Base-by-base conservation (phyloP, 2,888 invertebrate species). In the Stenoptilia bipunctidactyla region DNA sequence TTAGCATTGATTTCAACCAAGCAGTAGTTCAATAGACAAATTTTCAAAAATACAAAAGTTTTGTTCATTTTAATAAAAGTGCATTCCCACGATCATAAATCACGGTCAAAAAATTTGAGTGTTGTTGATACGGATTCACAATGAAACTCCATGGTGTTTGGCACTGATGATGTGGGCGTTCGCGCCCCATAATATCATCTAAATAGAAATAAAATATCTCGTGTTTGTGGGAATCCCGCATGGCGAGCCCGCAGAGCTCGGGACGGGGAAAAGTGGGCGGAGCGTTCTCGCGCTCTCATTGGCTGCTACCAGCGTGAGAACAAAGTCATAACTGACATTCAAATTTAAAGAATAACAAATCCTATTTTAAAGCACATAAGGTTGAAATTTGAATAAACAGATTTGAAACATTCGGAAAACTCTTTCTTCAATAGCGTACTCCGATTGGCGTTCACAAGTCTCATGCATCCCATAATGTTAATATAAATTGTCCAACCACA, bases 401-500 rank as follows among this genome's bases (percentile, higher is more conserved):
- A 42, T 38, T 38, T 13, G 46, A 38, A 13, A 43, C 40, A 43
- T 38, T 42, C 43, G 43, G 49, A 50, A 58, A 48, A 36, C 67
- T 52, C 72, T 47, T 69, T 20, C 3, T 5, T 3, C 20, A 5
- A 5, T 61, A 51, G 55, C 53, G 66, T 55, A 56, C 58, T 56
- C 58, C 57, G 70, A 80, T 82, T 80, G 82, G 80, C 56, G 62
- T 61, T 38, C 48, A 57, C 47, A 48, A 51, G 47, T 52, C 51
- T 63, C 55, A 55, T 53, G 53, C 54, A 54, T 53, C 64, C 66
- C 72, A 77, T 80, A 79, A 83, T 84, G 73, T 74, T 77, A 84
- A 83, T 85, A 85, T 85, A 85, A 84, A 84, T 84, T 84, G 85
- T 76, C 84, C 83, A 84, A 85, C 84, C 79, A 76, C 66, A 70